phyloP scores from a whole-genome alignment of 2,888 invertebrate genomes.

The Prosapia bicincta region DNA sequence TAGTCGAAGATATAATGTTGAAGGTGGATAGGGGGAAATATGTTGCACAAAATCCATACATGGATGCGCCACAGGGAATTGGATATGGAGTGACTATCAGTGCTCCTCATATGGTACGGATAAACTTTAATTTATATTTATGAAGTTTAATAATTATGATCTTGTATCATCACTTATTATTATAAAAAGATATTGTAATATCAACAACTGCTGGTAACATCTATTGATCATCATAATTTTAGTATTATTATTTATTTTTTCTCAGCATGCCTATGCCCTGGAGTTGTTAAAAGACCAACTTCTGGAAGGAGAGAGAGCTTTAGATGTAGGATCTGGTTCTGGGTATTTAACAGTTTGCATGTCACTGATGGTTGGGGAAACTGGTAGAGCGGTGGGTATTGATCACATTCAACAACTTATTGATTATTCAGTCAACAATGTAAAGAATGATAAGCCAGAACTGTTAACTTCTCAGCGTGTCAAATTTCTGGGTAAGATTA shows the following conservation, averaged over 20 bases:
- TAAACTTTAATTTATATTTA: no score
- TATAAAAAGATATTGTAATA: no score
- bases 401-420: slow-evolving; percentile 88
- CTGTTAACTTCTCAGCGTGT: slow-evolving; percentile 65
- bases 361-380: slow-evolving; percentile 75
- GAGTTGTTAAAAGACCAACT: slow-evolving; percentile 79
- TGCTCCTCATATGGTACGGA: slow-evolving; percentile 89
- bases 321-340: slow-evolving; percentile 93
- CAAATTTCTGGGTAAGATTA: slow-evolving; percentile 61
- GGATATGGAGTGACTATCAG: slow-evolving; percentile 94
- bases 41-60: slow-evolving; percentile 72
- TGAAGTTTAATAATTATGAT: no score
- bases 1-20: slow-evolving; percentile 77
- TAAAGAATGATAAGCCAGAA: slow-evolving; percentile 66
- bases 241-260: slow-evolving; percentile 9
- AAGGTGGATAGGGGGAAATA: slow-evolving; percentile 82
- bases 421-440: slow-evolving; percentile 68
- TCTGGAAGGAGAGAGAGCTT: slow-evolving; percentile 67
- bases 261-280: slow-evolving; percentile 86
- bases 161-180: no score
- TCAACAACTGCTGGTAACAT: no score
- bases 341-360: slow-evolving; percentile 92
- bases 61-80: slow-evolving; percentile 90
- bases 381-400: slow-evolving; percentile 73
- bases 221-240: no score